These are phyloP conservation scores for Volucella inanis DNA, from an alignment of 2,888 invertebrate species.

Conservation along the genomic window DNA sequence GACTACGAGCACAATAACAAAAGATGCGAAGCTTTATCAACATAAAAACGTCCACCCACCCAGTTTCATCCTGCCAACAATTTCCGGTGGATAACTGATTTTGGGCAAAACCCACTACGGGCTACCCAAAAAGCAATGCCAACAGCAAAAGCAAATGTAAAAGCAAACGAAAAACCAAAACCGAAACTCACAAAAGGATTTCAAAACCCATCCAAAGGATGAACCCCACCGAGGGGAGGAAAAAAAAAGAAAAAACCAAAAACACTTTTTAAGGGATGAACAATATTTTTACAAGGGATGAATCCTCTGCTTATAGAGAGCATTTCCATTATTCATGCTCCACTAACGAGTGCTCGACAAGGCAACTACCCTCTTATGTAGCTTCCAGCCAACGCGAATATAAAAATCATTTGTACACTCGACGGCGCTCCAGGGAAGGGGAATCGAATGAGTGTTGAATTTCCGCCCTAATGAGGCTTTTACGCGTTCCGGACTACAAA, in stretches of 20 bases:
- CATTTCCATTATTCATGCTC: constrained; percentile 69
- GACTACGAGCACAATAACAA: constrained; percentile 11
- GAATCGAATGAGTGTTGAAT: constrained; percentile 71
- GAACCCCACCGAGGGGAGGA: neutral
- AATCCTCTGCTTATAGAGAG: constrained; percentile 33
- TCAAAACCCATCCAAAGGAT: constrained; percentile 39
- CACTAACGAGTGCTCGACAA: constrained; percentile 51
- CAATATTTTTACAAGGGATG: constrained; percentile 61
- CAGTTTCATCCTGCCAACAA: constrained; percentile 54
- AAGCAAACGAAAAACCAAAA: constrained; percentile 48
- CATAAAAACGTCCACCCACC: constrained; percentile 64
- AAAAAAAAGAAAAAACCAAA: no score
- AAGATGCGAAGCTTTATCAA: constrained; percentile 19
- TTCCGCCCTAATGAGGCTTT: constrained; percentile 75
- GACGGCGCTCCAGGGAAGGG: constrained; percentile 26
- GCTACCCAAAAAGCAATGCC: constrained; percentile 3
- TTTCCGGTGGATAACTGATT: constrained; percentile 69
- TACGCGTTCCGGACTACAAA: constrained; percentile 70
- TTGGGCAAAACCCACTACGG: constrained; percentile 41
- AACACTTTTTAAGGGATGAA: constrained; percentile 51
- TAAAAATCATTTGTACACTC: constrained; percentile 64
- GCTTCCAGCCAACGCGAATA: constrained; percentile 43
- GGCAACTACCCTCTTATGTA: constrained; percentile 61
- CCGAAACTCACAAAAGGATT: constrained; percentile 64
- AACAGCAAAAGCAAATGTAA: neutral